Percentiles rank a stretch among this genome's conserved stretches.
Evolutionary conservation across 2,888 invertebrate genomes (phyloP).

Genomic region (Zygothrica quintamaculata): DNA sequence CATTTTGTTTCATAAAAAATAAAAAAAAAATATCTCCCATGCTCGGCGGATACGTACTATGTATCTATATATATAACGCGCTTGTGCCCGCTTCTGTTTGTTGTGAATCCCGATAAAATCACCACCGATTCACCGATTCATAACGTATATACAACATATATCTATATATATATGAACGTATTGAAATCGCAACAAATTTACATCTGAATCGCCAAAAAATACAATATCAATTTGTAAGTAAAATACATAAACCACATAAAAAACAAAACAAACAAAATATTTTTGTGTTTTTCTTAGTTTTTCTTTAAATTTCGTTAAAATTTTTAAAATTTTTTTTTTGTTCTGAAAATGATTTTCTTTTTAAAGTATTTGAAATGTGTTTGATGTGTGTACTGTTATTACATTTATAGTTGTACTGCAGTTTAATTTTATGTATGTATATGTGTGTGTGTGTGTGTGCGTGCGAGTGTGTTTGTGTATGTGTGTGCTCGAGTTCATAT

Average conservation of each 20-base stretch:
- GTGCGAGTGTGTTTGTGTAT: background rate
- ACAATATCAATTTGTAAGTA: conserved; percentile 78
- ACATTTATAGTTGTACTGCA: background rate
- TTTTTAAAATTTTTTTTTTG: no score
- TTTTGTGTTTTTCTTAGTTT: conserved; percentile 3
- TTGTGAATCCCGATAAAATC: conserved; percentile 54
- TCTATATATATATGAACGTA: conserved; percentile 23
- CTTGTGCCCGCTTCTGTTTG: conserved; percentile 76
- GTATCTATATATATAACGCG: conserved; percentile 59
- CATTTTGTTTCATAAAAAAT: no score
- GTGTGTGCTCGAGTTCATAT: no score
- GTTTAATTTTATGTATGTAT: background rate
- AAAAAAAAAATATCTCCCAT: conserved; percentile 56
- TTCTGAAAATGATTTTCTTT: background rate
- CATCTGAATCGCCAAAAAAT: conserved; percentile 37
- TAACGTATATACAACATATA: conserved; percentile 41
- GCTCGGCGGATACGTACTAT: conserved; percentile 61
- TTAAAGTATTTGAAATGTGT: background rate
- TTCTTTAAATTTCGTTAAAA: no score
- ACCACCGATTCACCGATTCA: conserved; percentile 41
- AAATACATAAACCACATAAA: conserved; percentile 44
- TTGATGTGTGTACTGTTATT: background rate
- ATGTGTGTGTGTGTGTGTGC: background rate
- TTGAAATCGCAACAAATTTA: no score
- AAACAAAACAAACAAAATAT: background rate